Base-by-base conservation (phyloP, 2,888 invertebrate species). In the Mystacides longicornis region DNA sequence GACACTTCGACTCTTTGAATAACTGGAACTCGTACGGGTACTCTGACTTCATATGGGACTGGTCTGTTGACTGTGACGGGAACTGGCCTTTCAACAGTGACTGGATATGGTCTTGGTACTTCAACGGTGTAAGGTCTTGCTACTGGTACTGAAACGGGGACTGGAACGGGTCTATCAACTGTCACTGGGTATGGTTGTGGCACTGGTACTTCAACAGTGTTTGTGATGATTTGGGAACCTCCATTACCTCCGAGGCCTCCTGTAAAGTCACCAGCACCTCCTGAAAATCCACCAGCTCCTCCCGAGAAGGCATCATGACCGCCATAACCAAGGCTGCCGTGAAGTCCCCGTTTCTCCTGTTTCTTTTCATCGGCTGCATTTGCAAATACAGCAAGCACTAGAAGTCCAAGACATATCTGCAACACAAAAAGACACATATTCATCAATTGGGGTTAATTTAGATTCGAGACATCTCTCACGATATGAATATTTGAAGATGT, bases 41-140 rank as follows among this genome's bases (percentile, higher is more conserved):
- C 60, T 23, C 57, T 52, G 18, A 60, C 60, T 21, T 58, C 54
- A 37, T 59, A 58, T 1, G 60, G 60, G n/a, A 60, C 56, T 20
- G 60, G 60, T 47, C 55, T 60, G 54, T 59, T 58, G 43, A 60
- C 60, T 27, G 56, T 55, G 51, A 55, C 54, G 1, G 60, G 60
- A 9, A 60, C 60, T 37, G 57, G 47, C 43, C 58, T 51, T 23
- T 60, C 60, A 3, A 58, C 58, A n/a, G 54, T 56, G 14, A 60
- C 58, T 14, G 60, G 54, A 19, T 60, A 60, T 5, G 56, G 60
- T 22, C 55, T 54, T 59, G 79, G 75, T 9, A 78, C 75, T 51
- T 77, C 66, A 22, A 80, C 74, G n/a, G 77, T 70, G 65, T 77
- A 77, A 54, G 80, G 77, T 55, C 79, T 68, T 71, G 78, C 72